phyloP scores from a whole-genome alignment of 2,888 invertebrate species.

The Euzetes globulus region DNA sequence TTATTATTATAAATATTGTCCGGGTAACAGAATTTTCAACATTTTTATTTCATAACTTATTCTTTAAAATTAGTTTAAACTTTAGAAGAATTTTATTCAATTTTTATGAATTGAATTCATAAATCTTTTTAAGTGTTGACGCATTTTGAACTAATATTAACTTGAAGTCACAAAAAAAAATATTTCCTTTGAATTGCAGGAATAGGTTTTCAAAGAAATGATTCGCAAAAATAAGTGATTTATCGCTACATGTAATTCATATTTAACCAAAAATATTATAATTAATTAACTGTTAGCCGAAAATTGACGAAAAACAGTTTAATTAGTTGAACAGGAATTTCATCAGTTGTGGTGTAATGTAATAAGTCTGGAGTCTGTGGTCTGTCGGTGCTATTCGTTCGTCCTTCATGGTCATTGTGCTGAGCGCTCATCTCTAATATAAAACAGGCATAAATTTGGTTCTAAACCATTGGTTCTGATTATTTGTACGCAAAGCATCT shows the following conservation, averaged over 20 bases:
- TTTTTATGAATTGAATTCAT: too few species aligned
- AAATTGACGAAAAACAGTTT: background rate
- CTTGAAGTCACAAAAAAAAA: too few species aligned
- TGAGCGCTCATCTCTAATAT: background rate
- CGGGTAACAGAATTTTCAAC: background rate
- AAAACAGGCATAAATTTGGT: background rate
- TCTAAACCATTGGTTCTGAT: background rate
- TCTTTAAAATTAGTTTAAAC: too few species aligned
- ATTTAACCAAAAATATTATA: too few species aligned
- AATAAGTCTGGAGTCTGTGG: background rate
- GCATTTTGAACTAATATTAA: too few species aligned
- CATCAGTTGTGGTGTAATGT: background rate
- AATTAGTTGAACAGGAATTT: background rate
- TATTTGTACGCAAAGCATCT: background rate
- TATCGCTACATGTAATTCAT: too few species aligned
- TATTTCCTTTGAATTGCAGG: too few species aligned
- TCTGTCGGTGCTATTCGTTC: background rate
- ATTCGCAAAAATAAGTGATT: too few species aligned
- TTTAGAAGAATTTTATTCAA: too few species aligned
- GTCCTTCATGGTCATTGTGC: conserved; percentile 19
- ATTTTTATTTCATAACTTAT: background rate
- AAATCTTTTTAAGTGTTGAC: too few species aligned
- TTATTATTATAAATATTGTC: background rate
- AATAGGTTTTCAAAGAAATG: too few species aligned
- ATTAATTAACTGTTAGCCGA: too few species aligned